A percentile compares a stretch with the other conserved stretches of the same genome.
Evolutionary conservation across 2,888 invertebrate species (phyloP).

Genomic region (Lasioglossum lativentre): DNA sequence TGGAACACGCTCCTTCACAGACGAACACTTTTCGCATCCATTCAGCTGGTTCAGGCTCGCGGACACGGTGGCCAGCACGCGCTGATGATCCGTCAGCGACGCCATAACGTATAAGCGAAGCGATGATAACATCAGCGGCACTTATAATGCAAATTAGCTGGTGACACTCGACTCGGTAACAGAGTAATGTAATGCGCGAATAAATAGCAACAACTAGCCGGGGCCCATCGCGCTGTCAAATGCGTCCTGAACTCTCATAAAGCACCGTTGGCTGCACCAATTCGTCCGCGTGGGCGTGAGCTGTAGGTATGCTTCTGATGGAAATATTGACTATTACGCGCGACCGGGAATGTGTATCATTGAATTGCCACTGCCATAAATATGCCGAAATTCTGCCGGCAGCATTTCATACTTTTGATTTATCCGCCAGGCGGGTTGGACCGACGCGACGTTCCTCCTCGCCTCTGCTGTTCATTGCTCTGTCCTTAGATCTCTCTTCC

Average conservation of each 20-base stretch:
- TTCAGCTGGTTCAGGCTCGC: slow-evolving; percentile 28
- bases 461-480: slow-evolving; percentile 17
- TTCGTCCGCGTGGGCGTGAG: slow-evolving; percentile 82
- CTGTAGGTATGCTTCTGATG: slow-evolving; percentile 84
- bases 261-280: slow-evolving; percentile 78
- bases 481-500: slow-evolving; percentile 59
- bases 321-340: slow-evolving; percentile 85
- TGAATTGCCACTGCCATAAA: slow-evolving; percentile 83
- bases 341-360: slow-evolving; percentile 84
- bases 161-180: slow-evolving; percentile 83
- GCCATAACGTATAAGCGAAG: slow-evolving; percentile 81
- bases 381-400: slow-evolving; percentile 81
- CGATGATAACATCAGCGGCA: slow-evolving; percentile 83
- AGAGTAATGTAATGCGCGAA: slow-evolving; percentile 84
- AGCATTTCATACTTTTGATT: slow-evolving; percentile 84
- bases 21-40: slow-evolving; percentile 33
- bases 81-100: slow-evolving; percentile 80
- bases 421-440: slow-evolving; percentile 71
- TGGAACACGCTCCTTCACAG: slow-evolving; percentile 33
- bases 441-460: slow-evolving; percentile 45
- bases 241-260: slow-evolving; percentile 83
- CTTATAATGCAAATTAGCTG: slow-evolving; percentile 85
- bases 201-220: slow-evolving; percentile 85
- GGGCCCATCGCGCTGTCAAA: slow-evolving; percentile 82
- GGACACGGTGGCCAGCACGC: slow-evolving; percentile 48